A percentile compares a stretch with the other conserved stretches of the same genome.
These are phyloP conservation scores for Mirza zaza DNA, from an alignment of 2,113 vertebrate species.

Conservation along the genomic window DNA sequence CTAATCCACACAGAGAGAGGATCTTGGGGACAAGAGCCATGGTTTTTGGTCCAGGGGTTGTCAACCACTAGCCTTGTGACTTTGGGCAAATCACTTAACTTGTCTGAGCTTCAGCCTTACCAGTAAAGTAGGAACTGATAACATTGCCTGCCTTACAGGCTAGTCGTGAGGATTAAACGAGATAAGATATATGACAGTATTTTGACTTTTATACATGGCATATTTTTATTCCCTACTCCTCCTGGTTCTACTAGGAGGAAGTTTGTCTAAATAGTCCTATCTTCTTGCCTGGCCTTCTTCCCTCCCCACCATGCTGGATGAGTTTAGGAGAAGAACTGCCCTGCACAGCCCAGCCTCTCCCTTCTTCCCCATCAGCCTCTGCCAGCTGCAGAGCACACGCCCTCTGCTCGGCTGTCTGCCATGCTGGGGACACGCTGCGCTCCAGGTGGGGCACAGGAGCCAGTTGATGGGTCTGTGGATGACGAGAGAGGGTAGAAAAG, in stretches of 20 bases:
- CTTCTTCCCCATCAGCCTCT: not conserved
- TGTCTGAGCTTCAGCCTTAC: not conserved
- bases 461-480: not conserved
- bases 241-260: not conserved
- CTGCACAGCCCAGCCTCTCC: not conserved
- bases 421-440: accelerated
- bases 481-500: not conserved
- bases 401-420: not conserved
- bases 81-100: not conserved
- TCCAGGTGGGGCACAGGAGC: not conserved
- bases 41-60: not conserved
- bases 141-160: not conserved
- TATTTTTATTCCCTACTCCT: not conserved
- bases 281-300: not conserved
- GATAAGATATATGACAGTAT: not conserved
- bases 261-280: not conserved
- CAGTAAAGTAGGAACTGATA: not conserved
- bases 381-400: too few relatives aligned
- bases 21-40: not conserved
- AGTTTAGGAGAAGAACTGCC: not conserved
- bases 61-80: not conserved
- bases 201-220: not conserved
- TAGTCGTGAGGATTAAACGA: not conserved
- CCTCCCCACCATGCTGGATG: not conserved
- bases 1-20: not conserved